These are phyloP conservation scores for Rhodeus uyekii DNA, from an alignment of 2,797 vertebrate genomes.

Conservation along the genomic window DNA sequence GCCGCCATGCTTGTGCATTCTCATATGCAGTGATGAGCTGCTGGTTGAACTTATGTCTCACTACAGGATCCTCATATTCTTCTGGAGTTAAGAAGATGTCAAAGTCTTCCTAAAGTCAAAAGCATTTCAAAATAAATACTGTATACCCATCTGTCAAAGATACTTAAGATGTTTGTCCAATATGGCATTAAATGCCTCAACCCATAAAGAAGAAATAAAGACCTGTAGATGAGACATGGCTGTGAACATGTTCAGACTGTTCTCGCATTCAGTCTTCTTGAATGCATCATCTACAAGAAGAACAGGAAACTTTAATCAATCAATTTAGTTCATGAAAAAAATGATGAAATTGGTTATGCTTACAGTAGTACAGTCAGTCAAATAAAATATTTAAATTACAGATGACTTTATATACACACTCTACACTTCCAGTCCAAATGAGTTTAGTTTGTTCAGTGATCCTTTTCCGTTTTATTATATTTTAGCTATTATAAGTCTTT, in stretches of 20 bases:
- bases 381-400: background rate
- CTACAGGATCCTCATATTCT: slow-evolving; percentile 79
- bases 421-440: background rate
- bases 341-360: background rate
- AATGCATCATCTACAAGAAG: slow-evolving; percentile 71
- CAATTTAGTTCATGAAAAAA: background rate
- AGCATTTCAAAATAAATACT: background rate
- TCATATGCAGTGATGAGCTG: slow-evolving; percentile 83
- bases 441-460: background rate
- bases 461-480: background rate
- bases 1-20: slow-evolving; percentile 63
- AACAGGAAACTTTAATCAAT: background rate
- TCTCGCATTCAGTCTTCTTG: slow-evolving; percentile 83
- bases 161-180: background rate
- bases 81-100: slow-evolving; percentile 86
- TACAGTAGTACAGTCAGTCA: background rate
- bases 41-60: slow-evolving; percentile 82
- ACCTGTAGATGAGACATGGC: slow-evolving; percentile 87
- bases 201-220: background rate
- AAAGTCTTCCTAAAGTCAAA: slow-evolving; percentile 83
- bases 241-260: slow-evolving; percentile 84
- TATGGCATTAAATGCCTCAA: background rate
- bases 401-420: background rate
- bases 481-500: background rate
- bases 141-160: background rate